phyloP scores from a whole-genome alignment of 2,797 vertebrate species.

The Cirrhinus mrigala region DNA sequence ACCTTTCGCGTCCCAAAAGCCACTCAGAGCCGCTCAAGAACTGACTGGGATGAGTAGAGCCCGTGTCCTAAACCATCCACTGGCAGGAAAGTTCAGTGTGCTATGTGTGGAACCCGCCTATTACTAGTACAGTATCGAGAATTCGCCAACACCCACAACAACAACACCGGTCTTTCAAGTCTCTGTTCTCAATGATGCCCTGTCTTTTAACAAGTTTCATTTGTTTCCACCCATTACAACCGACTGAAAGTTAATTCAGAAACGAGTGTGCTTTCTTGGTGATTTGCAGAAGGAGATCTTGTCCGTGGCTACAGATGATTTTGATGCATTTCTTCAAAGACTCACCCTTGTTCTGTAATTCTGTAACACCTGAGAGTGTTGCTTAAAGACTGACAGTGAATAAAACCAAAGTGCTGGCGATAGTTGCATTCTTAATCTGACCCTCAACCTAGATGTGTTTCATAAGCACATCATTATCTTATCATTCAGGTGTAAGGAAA shows the following conservation, averaged over 20 bases:
- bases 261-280: background rate
- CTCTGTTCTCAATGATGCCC: constrained; percentile 16
- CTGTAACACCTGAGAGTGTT: background rate
- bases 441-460: background rate
- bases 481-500: background rate
- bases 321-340: background rate
- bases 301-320: background rate
- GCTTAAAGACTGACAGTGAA: background rate
- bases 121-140: constrained; percentile 10
- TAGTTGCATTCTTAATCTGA: background rate
- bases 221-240: constrained; percentile 3
- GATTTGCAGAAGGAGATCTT: background rate
- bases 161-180: constrained; percentile 75
- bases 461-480: background rate
- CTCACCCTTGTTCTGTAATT: background rate
- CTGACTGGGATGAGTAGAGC: background rate
- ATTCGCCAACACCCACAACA: constrained; percentile 72
- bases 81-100: background rate
- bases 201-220: background rate
- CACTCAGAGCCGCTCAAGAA: background rate
- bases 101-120: background rate
- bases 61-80: background rate
- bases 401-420: background rate
- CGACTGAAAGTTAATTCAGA: background rate
- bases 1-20: background rate